These are phyloP conservation scores for Takifugu bimaculatus DNA, from an alignment of 2,113 vertebrate genomes.

Conservation along the genomic window DNA sequence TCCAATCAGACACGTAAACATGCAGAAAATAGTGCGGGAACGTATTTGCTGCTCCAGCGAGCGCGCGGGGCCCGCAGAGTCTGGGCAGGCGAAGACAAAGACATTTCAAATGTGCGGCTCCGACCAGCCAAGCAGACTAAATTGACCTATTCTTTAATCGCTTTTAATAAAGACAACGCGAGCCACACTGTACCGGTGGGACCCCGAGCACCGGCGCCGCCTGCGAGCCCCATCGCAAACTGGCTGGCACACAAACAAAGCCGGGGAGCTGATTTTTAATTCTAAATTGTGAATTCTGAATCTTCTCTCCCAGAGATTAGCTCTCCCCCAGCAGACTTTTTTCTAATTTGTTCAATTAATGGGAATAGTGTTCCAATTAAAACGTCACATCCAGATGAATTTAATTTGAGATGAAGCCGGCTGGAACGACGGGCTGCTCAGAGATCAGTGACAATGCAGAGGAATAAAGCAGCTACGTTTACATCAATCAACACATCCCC, in stretches of 20 bases:
- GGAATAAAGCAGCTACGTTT: constrained; percentile 31
- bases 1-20: constrained; percentile 59
- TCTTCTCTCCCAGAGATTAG: constrained; percentile 59
- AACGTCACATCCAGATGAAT: constrained; percentile 70
- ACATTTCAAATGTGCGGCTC: constrained; percentile 44
- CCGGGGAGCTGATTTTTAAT: constrained; percentile 55
- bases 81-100: constrained; percentile 49
- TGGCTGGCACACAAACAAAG: constrained; percentile 61
- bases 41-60: constrained; percentile 57
- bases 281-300: constrained; percentile 63
- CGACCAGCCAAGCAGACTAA: constrained; percentile 60
- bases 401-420: constrained; percentile 62
- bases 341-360: constrained; percentile 73
- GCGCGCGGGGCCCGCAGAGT: constrained; percentile 29
- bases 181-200: constrained; percentile 55
- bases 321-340: constrained; percentile 65
- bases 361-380: constrained; percentile 73
- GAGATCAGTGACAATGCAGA: constrained; percentile 40
- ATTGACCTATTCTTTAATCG: constrained; percentile 74
- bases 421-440: constrained; percentile 45
- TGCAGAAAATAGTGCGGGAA: constrained; percentile 49
- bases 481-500: constrained; percentile 17
- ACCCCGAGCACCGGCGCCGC: constrained; percentile 26
- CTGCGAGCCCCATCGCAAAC: constrained; percentile 26
- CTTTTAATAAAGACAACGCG: constrained; percentile 71